Evolutionary conservation across 2,113 vertebrate species (phyloP), one percentile per base, ranked within the genome.

Genomic region (Urocolius indicus): DNA sequence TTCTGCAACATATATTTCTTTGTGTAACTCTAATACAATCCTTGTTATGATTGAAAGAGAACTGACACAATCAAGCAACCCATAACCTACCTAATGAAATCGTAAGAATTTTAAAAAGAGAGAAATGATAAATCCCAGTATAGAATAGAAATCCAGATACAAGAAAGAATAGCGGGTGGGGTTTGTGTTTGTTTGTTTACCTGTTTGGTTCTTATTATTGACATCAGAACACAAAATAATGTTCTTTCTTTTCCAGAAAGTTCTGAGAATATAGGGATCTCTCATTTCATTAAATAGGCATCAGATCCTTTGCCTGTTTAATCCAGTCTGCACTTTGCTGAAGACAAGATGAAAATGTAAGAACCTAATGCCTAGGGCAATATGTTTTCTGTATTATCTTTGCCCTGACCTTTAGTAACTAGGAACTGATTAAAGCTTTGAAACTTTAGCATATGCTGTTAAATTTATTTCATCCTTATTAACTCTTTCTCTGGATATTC

Each of bases 141-240:
- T 0, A 46, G 16, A 41, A 30, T 10, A 41, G 46, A 80, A 83
- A 85, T 17, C 3, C 29, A 79, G 46, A 19, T 9, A 27, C 13
- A 82, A 59, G 48, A 16, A 32, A 23, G 52, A 68, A 46, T 2
- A 72, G 43, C n/a, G 3, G 1, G 8, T 22, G 26, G 6, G 0
- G 10, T 8, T 0, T 27, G 57, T n/a, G 13, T 24, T 80, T 23
- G 8, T 43, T 48, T 73, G 0, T 4, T 61, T 62, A 14, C 0
- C 36, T 80, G 13, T 0, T 68, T 84, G 1, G 3, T 36, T 55
- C 6, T 41, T 61, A 48, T 26, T 43, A 29, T 69, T 87, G 46
- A 34, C 14, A 62, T 45, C 13, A 77, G 8, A 55, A 90, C 73
- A 61, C 27, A 27, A 52, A n/a, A 68, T 43, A 0, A 59, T 2